A percentile compares a stretch with the other conserved stretches of the same genome.
Conservation (phyloP, 2,888 invertebrate genomes). For the Marasmarcha lunaedactyla region DNA sequence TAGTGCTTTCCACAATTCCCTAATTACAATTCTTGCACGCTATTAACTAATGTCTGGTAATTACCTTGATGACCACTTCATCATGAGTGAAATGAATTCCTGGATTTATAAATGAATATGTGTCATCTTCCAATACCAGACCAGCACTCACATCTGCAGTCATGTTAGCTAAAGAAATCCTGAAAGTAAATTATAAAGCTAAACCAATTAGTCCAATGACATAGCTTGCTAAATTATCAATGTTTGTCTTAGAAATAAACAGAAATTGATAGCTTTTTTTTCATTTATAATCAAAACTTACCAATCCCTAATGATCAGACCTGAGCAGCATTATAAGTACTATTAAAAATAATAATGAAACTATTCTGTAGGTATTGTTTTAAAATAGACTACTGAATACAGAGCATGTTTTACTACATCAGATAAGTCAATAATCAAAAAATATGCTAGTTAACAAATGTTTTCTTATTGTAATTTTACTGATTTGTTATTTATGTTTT, state of each 20-base stretch:
- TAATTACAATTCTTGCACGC: no score
- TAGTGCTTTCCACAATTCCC: no score
- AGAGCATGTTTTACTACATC: no score
- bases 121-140: slow-evolving; percentile 65
- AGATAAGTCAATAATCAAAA: neutral
- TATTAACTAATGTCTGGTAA: no score
- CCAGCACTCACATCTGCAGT: slow-evolving; percentile 68
- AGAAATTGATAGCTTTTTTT: slow-evolving; percentile 2
- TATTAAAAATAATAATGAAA: neutral
- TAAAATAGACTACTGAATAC: no score
- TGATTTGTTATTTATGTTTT: no score
- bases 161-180: slow-evolving; percentile 67
- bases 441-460: neutral
- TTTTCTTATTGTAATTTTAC: no score
- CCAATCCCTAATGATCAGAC: slow-evolving; percentile 17
- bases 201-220: neutral
- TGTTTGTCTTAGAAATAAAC: no score
- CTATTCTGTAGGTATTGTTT: no score
- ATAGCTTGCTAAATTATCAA: no score
- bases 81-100: slow-evolving; percentile 64
- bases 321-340: slow-evolving; percentile 9
- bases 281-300: slow-evolving; percentile 6
- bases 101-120: slow-evolving; percentile 67
- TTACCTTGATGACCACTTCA: slow-evolving; percentile 67
- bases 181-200: slow-evolving; percentile 25